Conservation (phyloP, 2,797 vertebrate species). For the Lagorchestes hirsutus region DNA sequence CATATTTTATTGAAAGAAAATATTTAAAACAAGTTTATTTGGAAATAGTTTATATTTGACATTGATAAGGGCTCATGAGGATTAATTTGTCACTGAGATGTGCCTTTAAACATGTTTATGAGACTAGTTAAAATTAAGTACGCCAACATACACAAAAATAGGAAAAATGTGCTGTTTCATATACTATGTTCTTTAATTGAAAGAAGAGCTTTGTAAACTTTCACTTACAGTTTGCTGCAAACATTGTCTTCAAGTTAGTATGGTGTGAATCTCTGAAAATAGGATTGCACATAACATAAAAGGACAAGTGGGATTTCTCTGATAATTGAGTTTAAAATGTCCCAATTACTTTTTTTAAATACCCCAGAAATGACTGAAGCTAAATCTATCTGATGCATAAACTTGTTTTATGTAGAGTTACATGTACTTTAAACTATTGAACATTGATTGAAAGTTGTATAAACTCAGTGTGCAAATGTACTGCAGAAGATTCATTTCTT, state of each 20-base stretch:
- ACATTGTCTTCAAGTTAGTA: neutral
- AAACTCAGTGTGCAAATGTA: neutral
- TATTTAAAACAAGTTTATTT: constrained; percentile 79
- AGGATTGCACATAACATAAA: constrained; percentile 12
- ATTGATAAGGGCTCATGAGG: constrained; percentile 65
- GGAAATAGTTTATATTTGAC: constrained; percentile 73
- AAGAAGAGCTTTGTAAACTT: neutral
- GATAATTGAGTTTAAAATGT: constrained; percentile 1
- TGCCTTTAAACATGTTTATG: constrained; percentile 63
- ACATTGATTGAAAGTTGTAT: neutral
- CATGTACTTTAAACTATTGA: neutral
- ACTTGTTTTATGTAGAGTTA: constrained; percentile 9
- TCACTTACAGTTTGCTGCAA: neutral
- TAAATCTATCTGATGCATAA: constrained; percentile 15
- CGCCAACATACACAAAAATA: constrained; percentile 70
- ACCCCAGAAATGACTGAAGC: constrained; percentile 43
- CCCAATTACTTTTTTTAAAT: constrained; percentile 26
- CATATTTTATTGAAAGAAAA: constrained; percentile 82
- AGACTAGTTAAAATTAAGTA: constrained; percentile 45
- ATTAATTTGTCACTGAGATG: constrained; percentile 74
- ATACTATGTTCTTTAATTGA: neutral
- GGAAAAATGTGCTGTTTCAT: neutral
- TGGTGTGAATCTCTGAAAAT: constrained; percentile 35
- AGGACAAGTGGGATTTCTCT: constrained; percentile 30
- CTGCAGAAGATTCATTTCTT: neutral